These are phyloP conservation scores for Diceros bicornis DNA, from an alignment of 2,797 vertebrate genomes.

Conservation along the genomic window DNA sequence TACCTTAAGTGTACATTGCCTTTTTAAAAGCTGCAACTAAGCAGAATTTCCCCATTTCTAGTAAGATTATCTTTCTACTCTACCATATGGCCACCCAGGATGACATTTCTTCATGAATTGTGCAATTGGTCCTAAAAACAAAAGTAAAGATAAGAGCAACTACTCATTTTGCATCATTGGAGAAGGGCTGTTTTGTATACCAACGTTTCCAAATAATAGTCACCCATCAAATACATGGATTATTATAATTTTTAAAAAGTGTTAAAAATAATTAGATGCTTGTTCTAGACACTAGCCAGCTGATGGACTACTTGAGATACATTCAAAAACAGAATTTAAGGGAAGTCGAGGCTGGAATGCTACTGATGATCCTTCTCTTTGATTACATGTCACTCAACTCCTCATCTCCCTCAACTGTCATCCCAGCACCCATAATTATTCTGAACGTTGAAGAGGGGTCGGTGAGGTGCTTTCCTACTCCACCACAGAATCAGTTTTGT, in stretches of 20 bases:
- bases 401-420: neutral
- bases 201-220: neutral
- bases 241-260: neutral
- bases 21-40: neutral
- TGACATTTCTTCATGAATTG: neutral
- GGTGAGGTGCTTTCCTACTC: neutral
- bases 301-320: neutral
- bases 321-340: neutral
- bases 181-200: neutral
- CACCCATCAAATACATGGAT: neutral
- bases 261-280: neutral
- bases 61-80: neutral
- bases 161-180: constrained; percentile 20
- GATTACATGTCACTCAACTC: neutral
- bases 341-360: neutral
- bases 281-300: neutral
- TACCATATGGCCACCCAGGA: neutral
- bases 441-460: neutral
- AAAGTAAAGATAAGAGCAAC: constrained; percentile 10
- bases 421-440: neutral
- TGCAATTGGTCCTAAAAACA: neutral
- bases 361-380: neutral
- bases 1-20: neutral
- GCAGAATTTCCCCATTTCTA: neutral
- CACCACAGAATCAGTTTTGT: neutral